A percentile compares a stretch with the other conserved stretches of the same genome.
Conservation (phyloP, 2,797 vertebrate species). For the Thunnus albacares region DNA sequence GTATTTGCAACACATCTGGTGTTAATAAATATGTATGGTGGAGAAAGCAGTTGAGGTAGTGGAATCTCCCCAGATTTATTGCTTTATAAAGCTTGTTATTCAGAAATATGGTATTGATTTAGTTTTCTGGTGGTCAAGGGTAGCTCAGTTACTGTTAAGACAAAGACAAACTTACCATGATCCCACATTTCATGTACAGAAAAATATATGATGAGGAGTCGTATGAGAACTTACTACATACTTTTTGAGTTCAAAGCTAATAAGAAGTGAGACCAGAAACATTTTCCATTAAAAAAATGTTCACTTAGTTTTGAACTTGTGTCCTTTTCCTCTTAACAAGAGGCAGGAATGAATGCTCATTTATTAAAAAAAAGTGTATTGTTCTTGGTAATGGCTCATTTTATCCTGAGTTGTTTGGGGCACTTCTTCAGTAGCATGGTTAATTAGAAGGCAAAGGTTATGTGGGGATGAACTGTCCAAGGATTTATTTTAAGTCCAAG, state of each 20-base stretch:
- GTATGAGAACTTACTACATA: not conserved
- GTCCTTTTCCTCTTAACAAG: not conserved
- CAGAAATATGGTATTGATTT: constrained; percentile 17
- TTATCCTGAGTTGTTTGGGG: constrained; percentile 44
- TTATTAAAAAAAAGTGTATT: constrained; percentile 27
- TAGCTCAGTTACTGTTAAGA: not conserved
- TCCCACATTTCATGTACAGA: not conserved
- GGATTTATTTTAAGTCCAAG: constrained; percentile 67
- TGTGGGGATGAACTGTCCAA: constrained; percentile 52
- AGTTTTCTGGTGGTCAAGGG: not conserved
- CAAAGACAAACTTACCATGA: not conserved
- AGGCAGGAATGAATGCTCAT: constrained; percentile 5
- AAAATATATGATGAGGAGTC: not conserved
- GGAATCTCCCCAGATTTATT: not conserved
- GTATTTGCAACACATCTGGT: not conserved
- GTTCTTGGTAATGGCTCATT: constrained; percentile 41
- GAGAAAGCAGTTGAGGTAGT: not conserved
- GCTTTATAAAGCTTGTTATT: constrained; percentile 2
- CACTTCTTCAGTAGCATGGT: constrained; percentile 34
- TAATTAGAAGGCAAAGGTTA: constrained; percentile 73
- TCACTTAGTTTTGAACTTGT: not conserved
- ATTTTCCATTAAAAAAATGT: not conserved
- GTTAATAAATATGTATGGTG: too few species aligned
- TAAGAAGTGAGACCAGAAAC: not conserved
- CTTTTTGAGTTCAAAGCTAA: not conserved